Conservation (phyloP, 2,888 invertebrate species). For the Seladonia tumulorum region DNA sequence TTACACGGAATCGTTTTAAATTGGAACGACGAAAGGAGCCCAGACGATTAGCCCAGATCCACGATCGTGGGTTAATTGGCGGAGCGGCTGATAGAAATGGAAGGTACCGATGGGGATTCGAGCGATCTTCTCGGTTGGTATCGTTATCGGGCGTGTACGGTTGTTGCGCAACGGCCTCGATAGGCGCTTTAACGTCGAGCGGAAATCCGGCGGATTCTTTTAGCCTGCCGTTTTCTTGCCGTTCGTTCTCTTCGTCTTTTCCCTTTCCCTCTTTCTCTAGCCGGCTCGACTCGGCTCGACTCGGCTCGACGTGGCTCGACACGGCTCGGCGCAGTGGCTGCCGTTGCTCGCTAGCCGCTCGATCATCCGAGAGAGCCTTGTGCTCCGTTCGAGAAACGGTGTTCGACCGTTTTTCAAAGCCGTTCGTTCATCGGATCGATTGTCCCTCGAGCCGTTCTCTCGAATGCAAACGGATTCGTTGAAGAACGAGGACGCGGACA, state of each 20-base stretch:
- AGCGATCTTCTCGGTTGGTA: slow-evolving; percentile 50
- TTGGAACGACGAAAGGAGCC: background rate
- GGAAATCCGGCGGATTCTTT: slow-evolving; percentile 80
- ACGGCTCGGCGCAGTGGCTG: background rate
- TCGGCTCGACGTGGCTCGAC: background rate
- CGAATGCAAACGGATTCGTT: too few relatives aligned
- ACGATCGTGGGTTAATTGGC: background rate
- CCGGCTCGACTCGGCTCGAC: background rate
- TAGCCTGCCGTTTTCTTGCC: slow-evolving; percentile 71
- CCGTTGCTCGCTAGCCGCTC: slow-evolving; percentile 31
- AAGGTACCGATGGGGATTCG: background rate
- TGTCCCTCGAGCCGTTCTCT: background rate
- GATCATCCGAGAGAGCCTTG: slow-evolving; percentile 47
- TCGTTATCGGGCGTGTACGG: slow-evolving; percentile 70
- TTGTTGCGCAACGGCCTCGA: slow-evolving; percentile 76
- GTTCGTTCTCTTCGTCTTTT: slow-evolving; percentile 58
- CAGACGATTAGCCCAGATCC: background rate
- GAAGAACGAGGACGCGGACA: too few relatives aligned
- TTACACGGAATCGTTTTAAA: background rate
- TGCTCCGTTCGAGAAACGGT: background rate
- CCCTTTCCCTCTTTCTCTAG: slow-evolving; percentile 49
- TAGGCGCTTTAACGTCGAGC: slow-evolving; percentile 73
- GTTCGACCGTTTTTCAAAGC: background rate
- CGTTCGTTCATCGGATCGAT: background rate
- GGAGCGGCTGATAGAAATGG: background rate